These are phyloP conservation scores for Lasioglossum calceatum DNA, from an alignment of 2,888 invertebrate species.

Conservation along the genomic window DNA sequence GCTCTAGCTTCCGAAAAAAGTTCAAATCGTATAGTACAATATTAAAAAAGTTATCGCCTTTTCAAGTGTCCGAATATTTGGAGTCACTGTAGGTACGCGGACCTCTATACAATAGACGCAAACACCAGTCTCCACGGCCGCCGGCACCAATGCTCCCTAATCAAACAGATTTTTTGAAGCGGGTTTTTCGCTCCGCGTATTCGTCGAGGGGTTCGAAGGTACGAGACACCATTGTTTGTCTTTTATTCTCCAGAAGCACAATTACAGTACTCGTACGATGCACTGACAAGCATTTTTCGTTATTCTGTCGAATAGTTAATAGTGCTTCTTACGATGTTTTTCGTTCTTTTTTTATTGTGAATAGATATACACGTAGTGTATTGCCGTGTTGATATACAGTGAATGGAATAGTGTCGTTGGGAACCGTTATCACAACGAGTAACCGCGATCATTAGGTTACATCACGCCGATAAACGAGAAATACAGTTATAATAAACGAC, in stretches of 20 bases:
- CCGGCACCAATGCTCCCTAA: conserved; percentile 42
- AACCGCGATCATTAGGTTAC: not conserved
- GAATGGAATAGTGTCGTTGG: not conserved
- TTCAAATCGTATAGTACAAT: too few species aligned
- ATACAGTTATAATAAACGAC: not conserved
- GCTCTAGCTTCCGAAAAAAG: too few species aligned
- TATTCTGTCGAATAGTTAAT: not conserved
- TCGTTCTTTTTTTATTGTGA: too few species aligned
- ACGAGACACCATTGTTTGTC: conserved; percentile 28
- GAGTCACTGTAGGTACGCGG: not conserved
- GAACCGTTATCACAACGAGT: not conserved
- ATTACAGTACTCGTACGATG: not conserved
- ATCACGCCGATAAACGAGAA: not conserved
- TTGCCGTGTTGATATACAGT: not conserved
- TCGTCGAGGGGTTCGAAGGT: conserved; percentile 58
- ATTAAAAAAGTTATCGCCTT: too few species aligned
- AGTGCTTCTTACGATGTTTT: not conserved
- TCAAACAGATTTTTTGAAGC: conserved; percentile 41
- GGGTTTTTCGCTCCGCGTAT: conserved; percentile 54
- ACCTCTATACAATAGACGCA: not conserved
- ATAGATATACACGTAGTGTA: not conserved
- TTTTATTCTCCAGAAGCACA: not conserved
- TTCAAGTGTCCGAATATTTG: too few species aligned
- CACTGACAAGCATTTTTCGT: not conserved
- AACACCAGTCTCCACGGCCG: conserved; percentile 22